Conservation (phyloP, 2,888 invertebrate genomes). For the Dione juno region DNA sequence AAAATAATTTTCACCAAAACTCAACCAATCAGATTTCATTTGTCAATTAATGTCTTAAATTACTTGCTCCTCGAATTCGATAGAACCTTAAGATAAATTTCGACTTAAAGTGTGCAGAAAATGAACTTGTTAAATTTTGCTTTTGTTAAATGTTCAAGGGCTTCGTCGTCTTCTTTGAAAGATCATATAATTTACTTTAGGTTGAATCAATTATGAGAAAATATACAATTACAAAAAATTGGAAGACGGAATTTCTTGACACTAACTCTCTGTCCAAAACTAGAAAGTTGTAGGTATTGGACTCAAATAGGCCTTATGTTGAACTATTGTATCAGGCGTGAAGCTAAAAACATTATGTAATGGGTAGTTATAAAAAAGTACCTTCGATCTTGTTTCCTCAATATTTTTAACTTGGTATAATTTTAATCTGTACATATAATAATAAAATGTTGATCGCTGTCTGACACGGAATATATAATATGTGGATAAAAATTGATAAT, state of each 20-base stretch:
- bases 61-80: conserved; percentile 16
- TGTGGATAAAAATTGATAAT: too few relatives aligned
- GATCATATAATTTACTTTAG: neutral
- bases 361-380: too few relatives aligned
- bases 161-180: neutral
- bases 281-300: too few relatives aligned
- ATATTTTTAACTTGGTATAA: neutral
- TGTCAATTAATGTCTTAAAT: conserved; percentile 26
- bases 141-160: conserved; percentile 16
- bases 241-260: too few relatives aligned
- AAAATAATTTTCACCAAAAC: conserved; percentile 12
- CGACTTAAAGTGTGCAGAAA: conserved; percentile 20
- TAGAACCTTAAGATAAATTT: conserved; percentile 13
- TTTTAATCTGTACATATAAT: too few relatives aligned
- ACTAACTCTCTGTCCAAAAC: too few relatives aligned
- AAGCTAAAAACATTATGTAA: too few relatives aligned
- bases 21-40: conserved; percentile 16
- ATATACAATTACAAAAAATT: neutral
- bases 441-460: too few relatives aligned
- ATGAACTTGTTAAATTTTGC: conserved; percentile 20
- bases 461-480: too few relatives aligned
- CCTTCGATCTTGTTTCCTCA: neutral
- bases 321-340: too few relatives aligned
- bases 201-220: neutral
- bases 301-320: too few relatives aligned